A percentile compares a stretch with the other conserved stretches of the same genome.
Evolutionary conservation across 2,888 invertebrate species (phyloP).

Genomic region (Mamestra brassicae): DNA sequence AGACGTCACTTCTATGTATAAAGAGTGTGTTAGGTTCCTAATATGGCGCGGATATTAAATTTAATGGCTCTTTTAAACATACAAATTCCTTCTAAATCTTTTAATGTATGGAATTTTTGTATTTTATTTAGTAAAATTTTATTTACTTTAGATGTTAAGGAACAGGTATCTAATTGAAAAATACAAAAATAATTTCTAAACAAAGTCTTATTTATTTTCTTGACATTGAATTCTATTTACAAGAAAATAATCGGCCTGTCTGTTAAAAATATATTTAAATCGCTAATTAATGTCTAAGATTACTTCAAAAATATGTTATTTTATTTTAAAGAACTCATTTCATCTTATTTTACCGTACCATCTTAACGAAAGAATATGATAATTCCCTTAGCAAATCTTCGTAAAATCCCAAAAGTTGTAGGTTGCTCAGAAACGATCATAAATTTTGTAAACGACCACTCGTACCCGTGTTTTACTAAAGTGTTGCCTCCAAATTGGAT

Average conservation of each 20-base stretch:
- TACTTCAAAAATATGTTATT: neutral
- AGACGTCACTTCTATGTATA: slow-evolving; percentile 27
- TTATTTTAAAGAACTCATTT: slow-evolving; percentile 2
- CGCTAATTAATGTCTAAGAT: slow-evolving; percentile 26
- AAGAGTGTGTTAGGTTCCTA: slow-evolving; percentile 21
- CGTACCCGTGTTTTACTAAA: slow-evolving; percentile 58
- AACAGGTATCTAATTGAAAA: neutral
- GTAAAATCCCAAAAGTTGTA: slow-evolving; percentile 28
- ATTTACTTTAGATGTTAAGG: neutral
- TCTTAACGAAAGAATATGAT: slow-evolving; percentile 36
- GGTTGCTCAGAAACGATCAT: slow-evolving; percentile 55
- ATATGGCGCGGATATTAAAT: slow-evolving; percentile 44
- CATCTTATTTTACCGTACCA: slow-evolving; percentile 5
- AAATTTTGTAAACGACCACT: slow-evolving; percentile 67
- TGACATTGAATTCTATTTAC: neutral
- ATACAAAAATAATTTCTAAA: neutral
- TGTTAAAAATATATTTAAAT: slow-evolving; percentile 34
- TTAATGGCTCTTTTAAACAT: slow-evolving; percentile 24
- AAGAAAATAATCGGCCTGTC: slow-evolving; percentile 10
- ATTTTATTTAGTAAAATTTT: neutral
- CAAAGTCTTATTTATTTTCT: slow-evolving; percentile 23
- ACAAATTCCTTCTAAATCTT: neutral
- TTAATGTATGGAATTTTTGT: neutral
- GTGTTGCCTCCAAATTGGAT: slow-evolving; percentile 68
- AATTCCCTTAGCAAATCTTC: slow-evolving; percentile 48